A percentile compares a stretch with the other conserved stretches of the same genome.
Evolutionary conservation across 2,113 vertebrate genomes (phyloP).

Genomic region (Suricata suricatta): DNA sequence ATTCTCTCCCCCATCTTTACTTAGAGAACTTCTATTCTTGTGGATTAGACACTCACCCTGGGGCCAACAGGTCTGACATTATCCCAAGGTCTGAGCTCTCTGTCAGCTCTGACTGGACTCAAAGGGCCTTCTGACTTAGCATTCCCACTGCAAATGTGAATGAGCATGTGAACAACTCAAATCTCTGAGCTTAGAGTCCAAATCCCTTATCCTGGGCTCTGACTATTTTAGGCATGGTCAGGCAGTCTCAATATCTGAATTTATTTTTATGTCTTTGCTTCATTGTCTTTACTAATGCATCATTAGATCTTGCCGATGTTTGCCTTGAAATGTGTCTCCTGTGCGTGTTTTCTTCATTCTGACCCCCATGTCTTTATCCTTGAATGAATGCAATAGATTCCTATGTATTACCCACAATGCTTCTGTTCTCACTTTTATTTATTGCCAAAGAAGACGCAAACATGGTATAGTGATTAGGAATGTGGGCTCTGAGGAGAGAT

Average conservation of each 20-base stretch:
- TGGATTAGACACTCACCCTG: not conserved
- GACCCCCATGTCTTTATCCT: not conserved
- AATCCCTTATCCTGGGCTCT: not conserved
- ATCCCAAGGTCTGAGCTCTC: not conserved
- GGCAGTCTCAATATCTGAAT: not conserved
- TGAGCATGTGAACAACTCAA: not conserved
- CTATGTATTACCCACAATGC: fast-evolving
- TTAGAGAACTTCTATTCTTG: not conserved
- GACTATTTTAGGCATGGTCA: not conserved
- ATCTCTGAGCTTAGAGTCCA: not conserved
- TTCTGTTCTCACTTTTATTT: not conserved
- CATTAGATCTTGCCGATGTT: not conserved
- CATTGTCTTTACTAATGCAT: not conserved
- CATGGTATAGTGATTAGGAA: not conserved
- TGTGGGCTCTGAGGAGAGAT: not conserved
- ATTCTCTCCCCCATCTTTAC: not conserved
- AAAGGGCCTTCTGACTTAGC: not conserved
- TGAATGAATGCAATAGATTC: not conserved
- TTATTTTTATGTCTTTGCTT: not conserved
- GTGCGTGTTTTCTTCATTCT: not conserved
- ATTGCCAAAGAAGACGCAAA: not conserved
- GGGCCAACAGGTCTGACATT: not conserved
- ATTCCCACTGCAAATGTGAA: not conserved
- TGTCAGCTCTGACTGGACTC: not conserved
- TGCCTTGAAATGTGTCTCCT: not conserved